These are phyloP conservation scores for Abrostola triplasia DNA, from an alignment of 2,888 invertebrate species.

Conservation along the genomic window DNA sequence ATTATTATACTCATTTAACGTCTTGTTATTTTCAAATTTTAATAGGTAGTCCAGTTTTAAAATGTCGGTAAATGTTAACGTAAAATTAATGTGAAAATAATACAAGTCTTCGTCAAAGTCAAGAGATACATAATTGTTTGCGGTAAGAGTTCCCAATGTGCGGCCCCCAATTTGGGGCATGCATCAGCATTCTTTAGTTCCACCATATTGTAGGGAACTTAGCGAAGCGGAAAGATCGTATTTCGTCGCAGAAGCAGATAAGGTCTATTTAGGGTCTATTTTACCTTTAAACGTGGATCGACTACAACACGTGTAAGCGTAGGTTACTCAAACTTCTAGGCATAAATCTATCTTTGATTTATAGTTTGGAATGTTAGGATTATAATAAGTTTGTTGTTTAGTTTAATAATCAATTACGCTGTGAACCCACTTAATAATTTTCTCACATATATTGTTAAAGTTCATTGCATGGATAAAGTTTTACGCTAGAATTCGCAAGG, in stretches of 20 bases:
- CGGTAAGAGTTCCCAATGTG: not conserved
- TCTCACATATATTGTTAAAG: constrained; percentile 19
- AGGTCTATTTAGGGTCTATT: too few relatives aligned
- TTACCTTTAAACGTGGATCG: too few relatives aligned
- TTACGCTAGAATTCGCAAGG: constrained; percentile 49
- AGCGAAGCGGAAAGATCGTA: constrained; percentile 3
- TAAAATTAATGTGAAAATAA: too few relatives aligned
- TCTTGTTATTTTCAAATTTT: too few relatives aligned
- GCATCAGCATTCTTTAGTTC: constrained; percentile 1
- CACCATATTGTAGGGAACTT: not conserved
- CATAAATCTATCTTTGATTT: not conserved
- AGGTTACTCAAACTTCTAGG: too few relatives aligned
- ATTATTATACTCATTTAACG: too few relatives aligned
- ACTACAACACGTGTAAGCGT: too few relatives aligned
- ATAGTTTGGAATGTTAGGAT: not conserved
- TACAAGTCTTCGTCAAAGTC: too few relatives aligned
- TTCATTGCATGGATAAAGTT: constrained; percentile 44
- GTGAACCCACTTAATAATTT: constrained; percentile 16
- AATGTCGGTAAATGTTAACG: too few relatives aligned
- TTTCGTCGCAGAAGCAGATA: not conserved
- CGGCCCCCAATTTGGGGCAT: not conserved
- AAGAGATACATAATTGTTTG: too few relatives aligned
- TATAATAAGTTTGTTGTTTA: not conserved
- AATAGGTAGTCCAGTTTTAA: too few relatives aligned
- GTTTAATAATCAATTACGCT: not conserved